Base-by-base conservation (phyloP, 1,140 invertebrate genomes). In the Tribolium madens region DNA sequence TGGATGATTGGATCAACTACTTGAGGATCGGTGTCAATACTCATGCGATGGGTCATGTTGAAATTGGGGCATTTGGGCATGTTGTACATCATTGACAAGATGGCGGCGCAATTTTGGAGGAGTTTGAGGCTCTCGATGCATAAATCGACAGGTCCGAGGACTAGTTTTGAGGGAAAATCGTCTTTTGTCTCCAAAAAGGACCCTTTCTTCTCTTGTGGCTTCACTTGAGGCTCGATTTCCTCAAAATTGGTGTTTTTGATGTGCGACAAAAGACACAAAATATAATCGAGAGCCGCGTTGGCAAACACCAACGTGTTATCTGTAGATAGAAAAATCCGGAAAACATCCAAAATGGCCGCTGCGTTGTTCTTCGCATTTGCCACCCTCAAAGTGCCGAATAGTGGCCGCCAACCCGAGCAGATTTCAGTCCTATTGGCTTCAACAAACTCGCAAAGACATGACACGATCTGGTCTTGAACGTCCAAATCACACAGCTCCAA, bases 31-130 rank as follows among this genome's bases (percentile, higher is more conserved):
- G 91, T 91, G 52, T 94, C 93, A 0, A 93, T 89, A 83, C 95
- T 94, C 76, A 97, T 95, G 84, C 94, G 92, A 81, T 96, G 93
- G 0, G 95, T 94, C 7, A 96, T 93, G 85, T 96, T 95, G 83
- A 98, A 97, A 53, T 95, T 93, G 0, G 96, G 96, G 85, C 95
- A 97, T 78, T 95, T 95, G 12, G 96, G 96, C 96, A 98, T 97
- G 82, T 92, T 92, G 85, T 95, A 96, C 95, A 98, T 97, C 80
- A 95, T 94, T 0, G 93, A 92, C 21, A 98, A 87, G 76, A 97
- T 97, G 75, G 92, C 91, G 77, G 93, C 93, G 84, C 95, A 97
- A 78, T 91, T 94, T 80, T 95, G 90, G 10, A 98, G 87, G 81
- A 97, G 95, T 77, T 94, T 93, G 1, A 98, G 85, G 3, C 95